A percentile compares a stretch with the other conserved stretches of the same genome.
Conservation (phyloP, 2,797 vertebrate genomes). For the Pyrocephalus nanus region DNA sequence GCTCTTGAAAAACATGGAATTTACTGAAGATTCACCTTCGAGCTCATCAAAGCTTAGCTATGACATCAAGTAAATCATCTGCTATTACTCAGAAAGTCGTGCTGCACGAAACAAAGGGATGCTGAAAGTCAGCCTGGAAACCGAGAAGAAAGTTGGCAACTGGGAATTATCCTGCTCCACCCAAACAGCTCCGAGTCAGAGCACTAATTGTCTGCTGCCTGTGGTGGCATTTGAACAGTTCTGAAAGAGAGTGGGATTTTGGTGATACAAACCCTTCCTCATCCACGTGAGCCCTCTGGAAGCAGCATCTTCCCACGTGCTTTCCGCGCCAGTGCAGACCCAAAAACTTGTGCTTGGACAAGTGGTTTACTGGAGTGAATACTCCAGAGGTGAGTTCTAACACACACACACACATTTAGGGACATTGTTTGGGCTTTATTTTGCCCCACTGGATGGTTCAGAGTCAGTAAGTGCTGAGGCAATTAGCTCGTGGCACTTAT, state of each 20-base stretch:
- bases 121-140: conserved; percentile 54
- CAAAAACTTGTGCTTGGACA: background rate
- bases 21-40: conserved; percentile 32
- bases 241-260: background rate
- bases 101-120: conserved; percentile 27
- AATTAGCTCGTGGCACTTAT: background rate
- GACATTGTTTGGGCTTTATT: background rate
- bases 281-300: background rate
- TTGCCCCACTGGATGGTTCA: background rate
- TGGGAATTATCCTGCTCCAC: background rate
- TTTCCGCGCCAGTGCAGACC: background rate
- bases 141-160: conserved; percentile 25
- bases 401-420: background rate
- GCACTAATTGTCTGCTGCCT: background rate
- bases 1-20: conserved; percentile 23
- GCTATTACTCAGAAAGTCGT: conserved; percentile 25
- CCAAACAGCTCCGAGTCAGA: background rate
- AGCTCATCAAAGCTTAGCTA: conserved; percentile 1
- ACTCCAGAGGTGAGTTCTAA: background rate
- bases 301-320: background rate
- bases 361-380: background rate
- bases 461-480: background rate
- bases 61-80: conserved; percentile 33
- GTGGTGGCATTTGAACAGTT: background rate
- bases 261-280: background rate